These are phyloP conservation scores for Otus sunia DNA, from an alignment of 2,113 vertebrate species.

Conservation along the genomic window DNA sequence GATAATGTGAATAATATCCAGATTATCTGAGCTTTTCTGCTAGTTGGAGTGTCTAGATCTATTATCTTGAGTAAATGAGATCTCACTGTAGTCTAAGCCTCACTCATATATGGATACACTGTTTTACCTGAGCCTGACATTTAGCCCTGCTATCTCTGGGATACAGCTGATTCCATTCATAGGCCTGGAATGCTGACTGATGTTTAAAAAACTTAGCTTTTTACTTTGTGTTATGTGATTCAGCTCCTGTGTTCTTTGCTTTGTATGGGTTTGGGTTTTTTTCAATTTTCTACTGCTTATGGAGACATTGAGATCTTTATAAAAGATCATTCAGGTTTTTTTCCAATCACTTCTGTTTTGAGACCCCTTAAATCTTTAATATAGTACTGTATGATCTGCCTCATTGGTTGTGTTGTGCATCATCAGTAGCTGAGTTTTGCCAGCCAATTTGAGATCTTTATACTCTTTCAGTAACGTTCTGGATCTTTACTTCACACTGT, in stretches of 20 bases:
- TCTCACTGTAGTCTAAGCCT: too few species aligned
- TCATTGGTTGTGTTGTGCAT: background rate
- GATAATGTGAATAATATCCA: too few species aligned
- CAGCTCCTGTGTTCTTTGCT: background rate
- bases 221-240: background rate
- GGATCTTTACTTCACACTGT: background rate
- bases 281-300: background rate
- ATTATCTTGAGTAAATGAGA: too few species aligned
- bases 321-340: background rate
- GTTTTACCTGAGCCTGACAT: background rate
- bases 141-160: background rate
- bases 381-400: background rate
- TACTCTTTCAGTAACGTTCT: background rate
- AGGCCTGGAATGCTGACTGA: background rate
- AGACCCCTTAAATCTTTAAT: background rate
- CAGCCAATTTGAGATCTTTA: background rate
- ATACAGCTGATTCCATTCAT: background rate
- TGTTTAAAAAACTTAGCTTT: background rate
- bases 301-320: background rate
- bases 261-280: background rate
- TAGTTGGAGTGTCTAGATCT: too few species aligned
- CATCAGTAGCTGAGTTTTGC: background rate
- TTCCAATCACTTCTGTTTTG: background rate
- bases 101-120: background rate
- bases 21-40: too few species aligned